Conservation (phyloP, 2,113 vertebrate genomes). For the Dascyllus trimaculatus region DNA sequence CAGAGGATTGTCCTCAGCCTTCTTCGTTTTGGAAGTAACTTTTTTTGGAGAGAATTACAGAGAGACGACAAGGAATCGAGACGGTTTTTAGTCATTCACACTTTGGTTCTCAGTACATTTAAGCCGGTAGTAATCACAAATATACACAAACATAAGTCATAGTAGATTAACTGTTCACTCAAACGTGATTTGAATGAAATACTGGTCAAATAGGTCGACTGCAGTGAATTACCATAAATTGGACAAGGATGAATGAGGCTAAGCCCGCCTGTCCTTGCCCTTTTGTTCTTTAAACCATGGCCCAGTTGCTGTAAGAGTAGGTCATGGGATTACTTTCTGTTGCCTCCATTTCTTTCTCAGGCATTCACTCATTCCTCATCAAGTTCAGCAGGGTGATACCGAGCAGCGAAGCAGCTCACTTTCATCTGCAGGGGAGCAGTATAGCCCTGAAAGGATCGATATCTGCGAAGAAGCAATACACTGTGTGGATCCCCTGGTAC, state of each 20-base stretch:
- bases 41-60: not conserved
- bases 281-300: conserved; percentile 36
- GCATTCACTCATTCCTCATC: conserved; percentile 53
- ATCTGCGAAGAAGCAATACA: conserved; percentile 51
- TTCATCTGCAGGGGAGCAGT: conserved; percentile 47
- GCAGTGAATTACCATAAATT: conserved; percentile 18
- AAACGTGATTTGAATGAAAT: not conserved
- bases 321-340: conserved; percentile 42
- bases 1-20: not conserved
- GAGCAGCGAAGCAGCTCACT: conserved; percentile 28
- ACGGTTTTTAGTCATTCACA: not conserved
- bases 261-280: not conserved
- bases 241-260: conserved; percentile 37
- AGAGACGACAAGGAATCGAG: not conserved
- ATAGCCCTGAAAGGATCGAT: conserved; percentile 55
- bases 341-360: conserved; percentile 38
- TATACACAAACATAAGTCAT: not conserved
- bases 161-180: not conserved
- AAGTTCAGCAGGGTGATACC: conserved; percentile 43
- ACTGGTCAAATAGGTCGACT: conserved; percentile 11
- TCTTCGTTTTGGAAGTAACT: not conserved
- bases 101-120: too few relatives aligned
- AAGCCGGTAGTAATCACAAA: too few relatives aligned
- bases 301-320: conserved; percentile 24
- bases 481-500: conserved; percentile 40